These are phyloP conservation scores for Cydia amplana DNA, from an alignment of 1,140 invertebrate genomes.

Conservation along the genomic window DNA sequence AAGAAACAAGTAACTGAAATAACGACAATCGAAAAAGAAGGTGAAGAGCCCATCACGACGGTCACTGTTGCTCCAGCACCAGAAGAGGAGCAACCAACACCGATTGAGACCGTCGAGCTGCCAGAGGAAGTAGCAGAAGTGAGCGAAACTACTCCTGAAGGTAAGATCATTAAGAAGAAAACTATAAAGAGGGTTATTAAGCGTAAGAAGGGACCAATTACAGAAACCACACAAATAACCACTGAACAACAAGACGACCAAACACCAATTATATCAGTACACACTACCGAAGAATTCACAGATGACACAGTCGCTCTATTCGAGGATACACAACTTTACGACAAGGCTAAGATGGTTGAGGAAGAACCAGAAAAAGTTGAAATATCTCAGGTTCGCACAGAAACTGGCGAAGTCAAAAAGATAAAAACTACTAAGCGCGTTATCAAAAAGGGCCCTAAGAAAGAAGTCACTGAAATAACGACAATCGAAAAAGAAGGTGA, in stretches of 20 bases:
- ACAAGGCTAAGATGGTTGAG: constrained; percentile 42
- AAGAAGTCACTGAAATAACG: constrained; percentile 46
- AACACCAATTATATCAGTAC: too few relatives aligned
- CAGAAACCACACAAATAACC: constrained; percentile 67
- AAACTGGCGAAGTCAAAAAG: constrained; percentile 64
- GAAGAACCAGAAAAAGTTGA: constrained; percentile 61
- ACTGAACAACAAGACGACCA: constrained; percentile 51
- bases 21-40: constrained; percentile 49
- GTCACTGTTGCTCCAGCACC: constrained; percentile 41
- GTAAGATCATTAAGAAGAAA: constrained; percentile 60
- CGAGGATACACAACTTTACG: neutral
- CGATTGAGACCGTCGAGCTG: constrained; percentile 15
- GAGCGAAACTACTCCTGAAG: constrained; percentile 41
- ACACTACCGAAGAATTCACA: neutral
- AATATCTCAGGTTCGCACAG: constrained; percentile 51
- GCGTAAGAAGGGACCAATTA: constrained; percentile 54
- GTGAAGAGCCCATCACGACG: constrained; percentile 56
- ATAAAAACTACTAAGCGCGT: constrained; percentile 62
- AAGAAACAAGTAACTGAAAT: constrained; percentile 57
- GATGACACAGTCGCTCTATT: neutral
- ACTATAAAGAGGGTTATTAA: constrained; percentile 70
- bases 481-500: constrained; percentile 45
- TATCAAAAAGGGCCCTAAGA: constrained; percentile 48
- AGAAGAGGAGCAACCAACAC: constrained; percentile 25
- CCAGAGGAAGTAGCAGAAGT: constrained; percentile 41